Percentiles rank a stretch among this genome's conserved stretches.
Conservation (phyloP, 1,140 invertebrate genomes). For the Caenorhabditis tropicalis region DNA sequence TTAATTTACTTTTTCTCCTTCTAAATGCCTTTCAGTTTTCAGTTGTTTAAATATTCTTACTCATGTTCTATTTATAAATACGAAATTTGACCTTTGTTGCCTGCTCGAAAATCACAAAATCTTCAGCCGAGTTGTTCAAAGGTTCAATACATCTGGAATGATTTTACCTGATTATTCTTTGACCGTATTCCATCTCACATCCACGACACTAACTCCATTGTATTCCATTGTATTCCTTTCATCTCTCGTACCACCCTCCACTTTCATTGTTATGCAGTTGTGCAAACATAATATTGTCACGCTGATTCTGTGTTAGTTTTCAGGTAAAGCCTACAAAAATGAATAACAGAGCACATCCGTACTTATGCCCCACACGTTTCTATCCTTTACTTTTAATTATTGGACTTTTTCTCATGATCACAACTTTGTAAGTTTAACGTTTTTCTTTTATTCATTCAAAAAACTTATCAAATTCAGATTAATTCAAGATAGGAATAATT, state of each 20-base stretch:
- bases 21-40: no score
- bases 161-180: no score
- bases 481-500: background rate
- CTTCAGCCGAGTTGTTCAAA: no score
- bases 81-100: no score
- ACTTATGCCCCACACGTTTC: background rate
- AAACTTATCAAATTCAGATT: background rate
- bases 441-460: background rate
- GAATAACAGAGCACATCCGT: conserved; percentile 12
- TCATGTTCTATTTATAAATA: no score
- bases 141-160: no score
- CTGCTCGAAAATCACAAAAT: no score
- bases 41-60: no score
- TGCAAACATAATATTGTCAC: background rate
- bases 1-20: no score
- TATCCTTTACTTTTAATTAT: background rate
- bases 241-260: background rate
- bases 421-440: background rate
- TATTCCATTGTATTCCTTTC: background rate
- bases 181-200: no score
- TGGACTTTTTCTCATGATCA: background rate
- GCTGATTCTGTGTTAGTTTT: background rate
- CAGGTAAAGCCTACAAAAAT: background rate
- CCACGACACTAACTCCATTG: no score
- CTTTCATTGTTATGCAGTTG: background rate